These are phyloP conservation scores for Chesias legatella DNA, from an alignment of 2,888 invertebrate species.

Conservation along the genomic window DNA sequence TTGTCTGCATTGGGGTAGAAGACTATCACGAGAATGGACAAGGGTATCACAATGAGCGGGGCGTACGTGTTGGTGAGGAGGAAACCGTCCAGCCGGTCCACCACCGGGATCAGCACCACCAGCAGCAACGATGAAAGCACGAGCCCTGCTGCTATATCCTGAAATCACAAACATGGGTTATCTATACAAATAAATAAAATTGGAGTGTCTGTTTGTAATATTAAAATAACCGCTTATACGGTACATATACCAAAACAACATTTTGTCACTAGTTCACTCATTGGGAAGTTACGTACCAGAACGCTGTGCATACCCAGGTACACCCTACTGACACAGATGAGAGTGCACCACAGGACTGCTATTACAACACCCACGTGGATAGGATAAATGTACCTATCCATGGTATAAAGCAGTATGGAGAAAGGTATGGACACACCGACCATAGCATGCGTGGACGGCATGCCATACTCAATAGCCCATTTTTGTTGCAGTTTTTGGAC, in stretches of 20 bases:
- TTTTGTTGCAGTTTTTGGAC: slow-evolving; percentile 91
- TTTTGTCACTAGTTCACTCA: too few species aligned
- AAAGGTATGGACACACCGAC: slow-evolving; percentile 93
- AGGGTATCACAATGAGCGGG: slow-evolving; percentile 82
- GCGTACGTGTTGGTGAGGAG: slow-evolving; percentile 84
- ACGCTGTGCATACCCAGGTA: slow-evolving; percentile 97
- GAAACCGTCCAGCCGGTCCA: slow-evolving; percentile 86
- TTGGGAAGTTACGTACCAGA: slow-evolving; percentile 80
- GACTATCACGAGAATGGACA: slow-evolving; percentile 85
- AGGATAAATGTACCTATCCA: slow-evolving; percentile 88
- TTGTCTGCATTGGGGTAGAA: slow-evolving; percentile 90
- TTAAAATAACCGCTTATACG: too few species aligned
- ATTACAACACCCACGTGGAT: slow-evolving; percentile 78
- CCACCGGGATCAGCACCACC: slow-evolving; percentile 86
- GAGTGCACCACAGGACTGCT: slow-evolving; percentile 84
- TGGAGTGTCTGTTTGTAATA: too few species aligned
- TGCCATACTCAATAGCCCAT: slow-evolving; percentile 95
- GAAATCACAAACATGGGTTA: slow-evolving; percentile 47
- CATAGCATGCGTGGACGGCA: slow-evolving; percentile 98
- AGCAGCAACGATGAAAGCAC: slow-evolving; percentile 84
- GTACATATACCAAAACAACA: too few species aligned
- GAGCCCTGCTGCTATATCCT: slow-evolving; percentile 92
- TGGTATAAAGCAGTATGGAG: slow-evolving; percentile 89
- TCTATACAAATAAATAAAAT: too few species aligned
- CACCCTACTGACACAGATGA: slow-evolving; percentile 91